phyloP scores from a whole-genome alignment of 2,888 invertebrate species.

The Eretmocerus hayati region DNA sequence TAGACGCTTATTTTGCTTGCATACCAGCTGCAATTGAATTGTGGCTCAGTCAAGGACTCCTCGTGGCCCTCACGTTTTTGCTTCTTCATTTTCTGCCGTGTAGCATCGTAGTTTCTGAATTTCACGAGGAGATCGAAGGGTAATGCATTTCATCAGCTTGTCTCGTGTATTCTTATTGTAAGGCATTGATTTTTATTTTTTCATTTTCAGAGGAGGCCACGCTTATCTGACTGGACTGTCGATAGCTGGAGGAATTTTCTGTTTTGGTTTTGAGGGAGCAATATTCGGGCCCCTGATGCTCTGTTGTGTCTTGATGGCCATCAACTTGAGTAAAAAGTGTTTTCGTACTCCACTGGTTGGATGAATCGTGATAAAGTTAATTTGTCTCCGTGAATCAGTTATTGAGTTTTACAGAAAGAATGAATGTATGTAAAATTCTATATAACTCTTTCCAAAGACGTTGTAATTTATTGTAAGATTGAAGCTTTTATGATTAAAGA shows the following conservation, averaged over 20 bases:
- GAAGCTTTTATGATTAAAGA: too few species aligned
- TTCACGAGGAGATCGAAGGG: conserved; percentile 97
- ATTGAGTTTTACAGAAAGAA: too few species aligned
- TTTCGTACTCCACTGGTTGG: conserved; percentile 52
- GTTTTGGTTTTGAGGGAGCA: conserved; percentile 93
- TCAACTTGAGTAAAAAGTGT: conserved; percentile 58
- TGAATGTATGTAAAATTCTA: too few species aligned
- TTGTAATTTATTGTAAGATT: too few species aligned
- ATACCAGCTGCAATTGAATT: conserved; percentile 91
- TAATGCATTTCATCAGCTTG: conserved; percentile 46
- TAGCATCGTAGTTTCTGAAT: conserved; percentile 87
- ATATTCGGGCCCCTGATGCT: conserved; percentile 92
- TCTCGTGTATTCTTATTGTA: too few species aligned
- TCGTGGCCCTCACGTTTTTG: conserved; percentile 74
- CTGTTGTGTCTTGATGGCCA: conserved; percentile 88
- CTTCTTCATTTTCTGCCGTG: conserved; percentile 83
- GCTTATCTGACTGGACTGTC: conserved; percentile 95
- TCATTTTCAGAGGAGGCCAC: conserved; percentile 79
- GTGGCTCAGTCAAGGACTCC: conserved; percentile 85
- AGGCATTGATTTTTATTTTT: too few species aligned
- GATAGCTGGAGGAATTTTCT: conserved; percentile 96
- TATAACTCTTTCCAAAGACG: too few species aligned
- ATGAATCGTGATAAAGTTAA: too few species aligned
- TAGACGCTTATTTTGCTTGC: conserved; percentile 93
- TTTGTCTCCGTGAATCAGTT: too few species aligned